Base-by-base conservation (phyloP, 2,113 vertebrate species). In the Callipepla squamata region DNA sequence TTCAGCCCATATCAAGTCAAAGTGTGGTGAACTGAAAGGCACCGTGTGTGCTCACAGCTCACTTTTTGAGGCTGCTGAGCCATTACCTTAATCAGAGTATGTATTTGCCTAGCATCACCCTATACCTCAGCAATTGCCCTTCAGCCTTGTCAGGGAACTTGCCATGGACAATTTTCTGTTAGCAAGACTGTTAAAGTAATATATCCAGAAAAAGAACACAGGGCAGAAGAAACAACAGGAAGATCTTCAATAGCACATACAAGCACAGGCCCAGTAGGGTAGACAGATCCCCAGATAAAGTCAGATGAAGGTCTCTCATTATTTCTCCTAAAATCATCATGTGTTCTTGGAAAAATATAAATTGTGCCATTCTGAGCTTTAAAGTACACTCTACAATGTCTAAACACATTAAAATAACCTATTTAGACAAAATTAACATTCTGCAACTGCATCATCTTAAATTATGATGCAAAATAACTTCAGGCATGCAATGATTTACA, bases 351-450 rank as follows among this genome's bases (percentile, higher is more conserved):
- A 82, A 88, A 87, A 87, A 78, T 28, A 63, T 40, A 34, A 50
- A 16, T 19, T 28, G 26, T 65, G 74, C 70, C 63, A 0, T 9
- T 75, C 50, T 73, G n/a, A 67, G 58, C 95, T 88, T 89, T 53
- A 25, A 87, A 73, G 58, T 48, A 47, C 18, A 75, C 61, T 34
- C 91, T 83, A 62, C 19, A 83, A 62, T 10, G 48, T 9, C 75
- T 82, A 62, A 77, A 77, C 51, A 81, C 30, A 76, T 90, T 76
- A 81, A 45, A 92, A 78, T 36, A 66, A 20, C 65, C 82, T 90
- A 65, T 87, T 96, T 79, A 90, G 80, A 69, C 62, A 81, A 90
- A 94, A 96, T 96, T 96, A 92, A 79, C 77, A 85, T 81, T 86
- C 89, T 85, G n/a, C 26, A 76, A 95, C 74, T 66, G 86, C 53